Percentiles rank a stretch among this genome's conserved stretches.
These are phyloP conservation scores for Papilio demoleus DNA, from an alignment of 2,888 invertebrate genomes.

Conservation along the genomic window DNA sequence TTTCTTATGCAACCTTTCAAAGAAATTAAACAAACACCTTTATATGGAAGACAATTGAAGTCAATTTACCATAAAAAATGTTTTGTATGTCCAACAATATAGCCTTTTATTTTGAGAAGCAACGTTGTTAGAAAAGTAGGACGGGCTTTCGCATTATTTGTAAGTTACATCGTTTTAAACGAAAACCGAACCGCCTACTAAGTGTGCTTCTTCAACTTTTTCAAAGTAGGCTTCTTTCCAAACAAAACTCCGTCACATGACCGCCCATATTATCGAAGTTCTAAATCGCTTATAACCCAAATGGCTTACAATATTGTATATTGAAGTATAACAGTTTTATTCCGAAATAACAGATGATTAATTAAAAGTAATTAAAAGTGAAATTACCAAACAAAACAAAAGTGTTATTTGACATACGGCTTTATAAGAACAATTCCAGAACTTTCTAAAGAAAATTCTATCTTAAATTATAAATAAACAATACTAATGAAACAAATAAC, in stretches of 20 bases:
- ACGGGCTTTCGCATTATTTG: constrained; percentile 19
- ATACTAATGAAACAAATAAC: background rate
- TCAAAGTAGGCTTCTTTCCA: constrained; percentile 10
- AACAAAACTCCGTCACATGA: constrained; percentile 2
- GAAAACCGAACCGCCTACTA: constrained; percentile 25
- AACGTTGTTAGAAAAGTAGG: constrained; percentile 11
- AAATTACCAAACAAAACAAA: too few relatives aligned
- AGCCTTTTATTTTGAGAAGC: constrained; percentile 3
- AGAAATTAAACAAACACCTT: too few relatives aligned
- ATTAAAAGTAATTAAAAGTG: too few relatives aligned
- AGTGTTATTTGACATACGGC: too few relatives aligned
- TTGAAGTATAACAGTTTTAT: background rate
- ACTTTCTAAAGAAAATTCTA: background rate
- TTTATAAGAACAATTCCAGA: background rate
- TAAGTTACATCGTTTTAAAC: constrained; percentile 22
- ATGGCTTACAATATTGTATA: background rate
- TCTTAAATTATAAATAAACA: background rate
- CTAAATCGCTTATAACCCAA: background rate
- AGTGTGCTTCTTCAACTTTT: background rate
- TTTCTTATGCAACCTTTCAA: too few relatives aligned
- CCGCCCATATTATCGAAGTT: background rate
- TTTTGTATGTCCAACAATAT: too few relatives aligned
- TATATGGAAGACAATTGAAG: too few relatives aligned
- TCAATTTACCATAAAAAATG: too few relatives aligned
- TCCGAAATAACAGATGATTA: too few relatives aligned